Base-by-base conservation (phyloP, 2,113 vertebrate genomes). In the Atlantisia rogersi region DNA sequence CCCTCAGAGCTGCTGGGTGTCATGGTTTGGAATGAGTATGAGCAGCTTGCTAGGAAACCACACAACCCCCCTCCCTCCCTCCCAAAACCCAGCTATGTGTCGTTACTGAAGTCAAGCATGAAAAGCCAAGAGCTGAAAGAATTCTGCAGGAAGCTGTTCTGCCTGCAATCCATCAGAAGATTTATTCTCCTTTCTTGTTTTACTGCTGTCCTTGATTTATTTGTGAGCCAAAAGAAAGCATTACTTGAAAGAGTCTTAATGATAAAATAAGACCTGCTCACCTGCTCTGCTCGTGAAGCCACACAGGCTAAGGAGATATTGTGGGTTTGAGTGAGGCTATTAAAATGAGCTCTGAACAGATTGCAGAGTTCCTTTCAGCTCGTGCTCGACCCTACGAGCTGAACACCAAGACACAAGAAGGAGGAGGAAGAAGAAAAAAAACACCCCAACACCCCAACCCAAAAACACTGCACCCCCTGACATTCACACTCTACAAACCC, bases 221-320 rank as follows among this genome's bases (percentile, higher is more conserved):
- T 78, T 70, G 64, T 14, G 71, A 97, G 88, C 55, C 82, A 48
- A 79, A 79, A 83, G 79, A 50, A 96, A 95, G 64, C 60, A 6
- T 86, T 94, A 70, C 90, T 86, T 87, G 90, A 95, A 96, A 87
- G 86, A 96, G 89, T 91, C 92, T 95, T 65, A 94, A 92, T 67
- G 93, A 56, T 48, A 31, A 91, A 52, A 4, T 6, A 59, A 59
- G 75, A 75, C 48, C 87, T 39, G 69, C 91, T 91, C 19, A 8
- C 74, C 62, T 46, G 76, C 25, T 4, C 18, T 11, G 2, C 68
- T 88, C 62, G 14, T 3, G 5, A 37, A 79, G 68, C 84, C 20
- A 4, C 26, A 10, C 2, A 2, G 20, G 88, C 69, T 35, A 7
- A 65, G 74, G 37, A 69, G 44, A 60, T 58, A 32, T 1, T 10